phyloP scores from a whole-genome alignment of 2,113 vertebrate genomes.

The Oreotrochilus melanogaster region DNA sequence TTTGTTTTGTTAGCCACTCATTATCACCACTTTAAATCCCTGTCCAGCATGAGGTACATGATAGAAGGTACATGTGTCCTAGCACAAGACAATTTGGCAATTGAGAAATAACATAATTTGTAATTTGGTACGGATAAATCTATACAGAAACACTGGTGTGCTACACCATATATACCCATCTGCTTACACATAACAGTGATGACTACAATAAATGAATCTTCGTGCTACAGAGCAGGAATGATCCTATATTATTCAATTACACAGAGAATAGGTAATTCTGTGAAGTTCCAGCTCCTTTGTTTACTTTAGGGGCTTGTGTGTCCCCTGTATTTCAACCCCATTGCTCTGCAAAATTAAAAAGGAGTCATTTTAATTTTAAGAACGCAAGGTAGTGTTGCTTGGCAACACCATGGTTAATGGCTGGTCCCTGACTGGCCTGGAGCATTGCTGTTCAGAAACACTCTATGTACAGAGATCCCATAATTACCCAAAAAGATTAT shows the following conservation, averaged over 20 bases:
- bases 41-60: background rate
- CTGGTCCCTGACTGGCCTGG: background rate
- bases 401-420: conserved; percentile 15
- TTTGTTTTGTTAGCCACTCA: background rate
- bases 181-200: background rate
- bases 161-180: background rate
- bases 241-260: background rate
- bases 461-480: background rate
- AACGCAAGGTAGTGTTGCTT: conserved; percentile 45
- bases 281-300: background rate
- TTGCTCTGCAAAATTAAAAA: background rate
- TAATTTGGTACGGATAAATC: background rate
- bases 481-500: background rate
- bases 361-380: conserved; percentile 26
- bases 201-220: background rate
- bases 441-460: conserved; percentile 20
- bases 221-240: background rate
- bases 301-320: background rate
- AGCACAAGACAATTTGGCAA: background rate
- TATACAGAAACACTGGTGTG: background rate
- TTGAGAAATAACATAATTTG: background rate
- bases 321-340: background rate
- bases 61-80: background rate
- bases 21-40: background rate
- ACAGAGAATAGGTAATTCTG: background rate